Percentiles rank a stretch among this genome's conserved stretches.
phyloP scores from a whole-genome alignment of 2,888 invertebrate species.

The Galeopsomyia nigrocyanea region DNA sequence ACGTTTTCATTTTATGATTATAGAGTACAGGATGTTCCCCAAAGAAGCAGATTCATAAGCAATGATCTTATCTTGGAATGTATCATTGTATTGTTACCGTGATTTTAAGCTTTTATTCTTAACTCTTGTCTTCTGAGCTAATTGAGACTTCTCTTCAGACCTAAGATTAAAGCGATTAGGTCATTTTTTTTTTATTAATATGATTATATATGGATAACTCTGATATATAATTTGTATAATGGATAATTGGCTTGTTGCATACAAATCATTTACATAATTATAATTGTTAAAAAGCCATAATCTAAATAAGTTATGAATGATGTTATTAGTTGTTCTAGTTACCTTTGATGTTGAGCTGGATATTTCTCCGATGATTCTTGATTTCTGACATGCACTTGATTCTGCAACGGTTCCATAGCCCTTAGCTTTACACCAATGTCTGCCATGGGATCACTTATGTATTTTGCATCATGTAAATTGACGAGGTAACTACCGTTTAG shows the following conservation, averaged over 20 bases:
- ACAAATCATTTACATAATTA: too few species aligned
- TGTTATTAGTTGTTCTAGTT: too few species aligned
- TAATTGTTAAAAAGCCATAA: too few species aligned
- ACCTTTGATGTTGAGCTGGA: too few species aligned
- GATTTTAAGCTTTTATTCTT: conserved; percentile 55
- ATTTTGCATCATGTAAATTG: conserved; percentile 72
- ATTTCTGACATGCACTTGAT: too few species aligned
- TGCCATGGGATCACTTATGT: not conserved
- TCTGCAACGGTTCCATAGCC: too few species aligned
- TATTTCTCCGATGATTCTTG: too few species aligned
- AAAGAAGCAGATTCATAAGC: conserved; percentile 38
- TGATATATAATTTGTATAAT: not conserved
- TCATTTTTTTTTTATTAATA: conserved; percentile 14
- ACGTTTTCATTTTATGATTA: too few species aligned
- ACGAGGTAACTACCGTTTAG: conserved; percentile 73
- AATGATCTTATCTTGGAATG: conserved; percentile 30
- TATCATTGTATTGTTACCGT: conserved; percentile 55
- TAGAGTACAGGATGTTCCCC: too few species aligned
- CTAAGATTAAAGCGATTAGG: conserved; percentile 49
- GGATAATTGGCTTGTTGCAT: too few species aligned
- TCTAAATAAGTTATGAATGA: too few species aligned
- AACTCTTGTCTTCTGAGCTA: conserved; percentile 53
- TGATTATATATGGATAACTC: not conserved
- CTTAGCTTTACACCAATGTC: too few species aligned
- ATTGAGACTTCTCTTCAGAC: conserved; percentile 54